Percentiles rank a stretch among this genome's conserved stretches.
Conservation (phyloP, 1,140 invertebrate species). For the Pseudachorutes palmiensis region DNA sequence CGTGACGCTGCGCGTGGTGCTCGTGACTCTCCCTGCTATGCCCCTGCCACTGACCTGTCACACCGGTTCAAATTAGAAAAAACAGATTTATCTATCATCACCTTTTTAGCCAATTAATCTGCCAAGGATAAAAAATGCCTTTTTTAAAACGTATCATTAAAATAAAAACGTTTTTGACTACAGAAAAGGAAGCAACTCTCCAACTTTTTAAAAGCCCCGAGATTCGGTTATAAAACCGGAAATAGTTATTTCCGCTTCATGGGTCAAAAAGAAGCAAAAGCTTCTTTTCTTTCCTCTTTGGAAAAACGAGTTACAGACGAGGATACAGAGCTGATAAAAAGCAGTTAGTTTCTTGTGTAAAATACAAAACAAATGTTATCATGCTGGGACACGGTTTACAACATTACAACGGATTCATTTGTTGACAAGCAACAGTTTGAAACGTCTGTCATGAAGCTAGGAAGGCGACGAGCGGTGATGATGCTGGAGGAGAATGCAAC, state of each 20-base stretch:
- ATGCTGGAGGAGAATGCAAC: neutral
- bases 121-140: too few relatives aligned
- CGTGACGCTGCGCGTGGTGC: too few relatives aligned
- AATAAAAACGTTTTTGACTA: too few relatives aligned
- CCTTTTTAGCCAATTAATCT: too few relatives aligned
- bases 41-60: too few relatives aligned
- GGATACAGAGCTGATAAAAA: neutral
- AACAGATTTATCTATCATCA: too few relatives aligned
- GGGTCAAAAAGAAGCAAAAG: conserved; percentile 7
- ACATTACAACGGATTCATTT: neutral
- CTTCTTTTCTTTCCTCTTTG: conserved; percentile 5
- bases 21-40: too few relatives aligned
- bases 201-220: neutral
- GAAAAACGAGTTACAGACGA: neutral
- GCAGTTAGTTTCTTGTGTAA: neutral
- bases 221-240: conserved; percentile 4
- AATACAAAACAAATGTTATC: neutral
- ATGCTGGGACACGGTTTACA: neutral
- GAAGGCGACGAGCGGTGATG: neutral
- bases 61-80: too few relatives aligned
- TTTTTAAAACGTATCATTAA: too few relatives aligned
- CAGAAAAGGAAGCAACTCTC: too few relatives aligned
- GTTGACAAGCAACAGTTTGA: conserved; percentile 3
- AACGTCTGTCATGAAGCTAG: conserved; percentile 2
- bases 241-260: conserved; percentile 14